Conservation (phyloP, 2,113 vertebrate species). For the Neolamprologus devosi region DNA sequence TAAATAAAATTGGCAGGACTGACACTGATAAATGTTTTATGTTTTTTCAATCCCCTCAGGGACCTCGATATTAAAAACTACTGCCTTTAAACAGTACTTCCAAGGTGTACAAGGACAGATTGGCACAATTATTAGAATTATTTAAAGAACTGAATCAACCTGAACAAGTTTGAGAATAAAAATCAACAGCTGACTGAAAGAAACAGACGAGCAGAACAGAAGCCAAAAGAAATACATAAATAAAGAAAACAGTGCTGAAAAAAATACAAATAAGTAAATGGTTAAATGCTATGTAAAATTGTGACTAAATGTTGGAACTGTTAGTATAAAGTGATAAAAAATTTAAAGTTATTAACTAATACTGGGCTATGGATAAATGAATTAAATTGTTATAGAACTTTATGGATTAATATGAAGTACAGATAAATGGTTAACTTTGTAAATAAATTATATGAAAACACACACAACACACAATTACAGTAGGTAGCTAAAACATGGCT, state of each 20-base stretch:
- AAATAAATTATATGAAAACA: neutral
- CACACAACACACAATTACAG: neutral
- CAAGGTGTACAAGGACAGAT: neutral
- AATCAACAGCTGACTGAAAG: neutral
- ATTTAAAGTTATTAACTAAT: neutral
- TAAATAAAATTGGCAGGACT: neutral
- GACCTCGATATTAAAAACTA: neutral
- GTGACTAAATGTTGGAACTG: neutral
- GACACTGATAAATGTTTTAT: neutral
- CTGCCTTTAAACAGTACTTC: neutral
- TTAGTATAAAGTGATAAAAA: neutral
- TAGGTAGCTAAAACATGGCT: neutral
- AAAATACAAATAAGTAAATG: neutral
- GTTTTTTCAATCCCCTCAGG: neutral
- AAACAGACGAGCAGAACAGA: neutral
- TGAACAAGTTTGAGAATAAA: neutral
- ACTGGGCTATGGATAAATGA: neutral
- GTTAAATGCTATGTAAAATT: neutral
- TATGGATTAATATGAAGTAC: neutral
- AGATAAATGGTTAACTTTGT: neutral
- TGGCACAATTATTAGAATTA: neutral
- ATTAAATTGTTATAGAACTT: neutral
- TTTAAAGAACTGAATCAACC: neutral
- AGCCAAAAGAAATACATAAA: neutral
- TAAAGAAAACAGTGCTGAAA: neutral